Evolutionary conservation across 2,797 vertebrate species (phyloP), one percentile per base, ranked within the genome.

Genomic region (Dromococcyx pavoninus): DNA sequence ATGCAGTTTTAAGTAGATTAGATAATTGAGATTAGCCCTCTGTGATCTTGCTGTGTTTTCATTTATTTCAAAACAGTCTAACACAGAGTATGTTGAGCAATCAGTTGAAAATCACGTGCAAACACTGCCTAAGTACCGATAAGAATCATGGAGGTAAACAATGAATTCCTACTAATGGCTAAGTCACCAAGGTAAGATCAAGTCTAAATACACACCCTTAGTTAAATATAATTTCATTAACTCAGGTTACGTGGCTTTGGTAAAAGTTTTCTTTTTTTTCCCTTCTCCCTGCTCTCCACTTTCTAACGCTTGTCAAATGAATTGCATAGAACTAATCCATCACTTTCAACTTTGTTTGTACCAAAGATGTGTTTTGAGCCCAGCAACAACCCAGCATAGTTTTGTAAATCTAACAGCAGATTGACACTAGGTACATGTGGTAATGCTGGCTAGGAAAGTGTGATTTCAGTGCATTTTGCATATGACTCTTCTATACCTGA

Each of bases 111-210:
- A 98, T 98, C 98, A 97, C 97, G 93, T 95, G 98, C 98, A 98
- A 98, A 98, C 97, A 97, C 96, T 97, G 97, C 97, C 97, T 97
- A 98, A 98, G 98, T 97, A 96, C 97, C 60, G 98, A 98, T 98
- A 98, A 98, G 98, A 97, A 98, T 98, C 98, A 76, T 91, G 91
- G 98, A 97, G 93, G 98, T 97, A 98, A 99, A 98, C 98, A 98
- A 86, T 91, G 97, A 98, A 98, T 98, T 98, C 98, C 98, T 97
- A 96, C 98, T 98, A 98, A 98, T 98, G 98, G 98, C 98, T 98
- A 98, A 98, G 98, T 98, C 98, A 98, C 98, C 97, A 98, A 97
- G 97, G 98, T 98, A 98, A 98, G 98, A 98, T 97, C 97, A 97
- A 98, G 95, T 97, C 98, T 98, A 98, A 98, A 98, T 95, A 98